Percentiles rank a stretch among this genome's conserved stretches.
Conservation (phyloP, 2,888 invertebrate species). For the Xestia c-nigrum region DNA sequence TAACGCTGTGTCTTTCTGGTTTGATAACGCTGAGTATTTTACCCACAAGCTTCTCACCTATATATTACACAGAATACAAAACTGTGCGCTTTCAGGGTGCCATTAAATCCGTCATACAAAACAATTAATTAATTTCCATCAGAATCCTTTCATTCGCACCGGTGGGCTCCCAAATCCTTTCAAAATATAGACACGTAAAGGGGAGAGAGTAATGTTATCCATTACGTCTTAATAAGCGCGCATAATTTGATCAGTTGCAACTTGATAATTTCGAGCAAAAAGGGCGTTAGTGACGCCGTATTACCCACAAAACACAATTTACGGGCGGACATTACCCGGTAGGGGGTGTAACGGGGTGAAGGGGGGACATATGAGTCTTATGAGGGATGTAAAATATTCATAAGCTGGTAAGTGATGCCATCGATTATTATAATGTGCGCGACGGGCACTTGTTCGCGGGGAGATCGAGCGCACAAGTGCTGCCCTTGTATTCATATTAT, state of each 20-base stretch:
- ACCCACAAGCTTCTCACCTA: not conserved
- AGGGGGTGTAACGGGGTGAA: slow-evolving; percentile 33
- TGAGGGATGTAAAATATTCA: slow-evolving; percentile 79
- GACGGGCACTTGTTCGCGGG: slow-evolving; percentile 67
- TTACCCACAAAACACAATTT: slow-evolving; percentile 66
- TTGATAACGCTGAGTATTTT: not conserved
- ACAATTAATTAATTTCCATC: slow-evolving; percentile 58
- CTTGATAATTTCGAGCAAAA: slow-evolving; percentile 52
- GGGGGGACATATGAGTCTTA: slow-evolving; percentile 64
- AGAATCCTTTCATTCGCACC: slow-evolving; percentile 40
- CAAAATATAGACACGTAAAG: slow-evolving; percentile 6
- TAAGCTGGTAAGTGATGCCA: slow-evolving; percentile 79
- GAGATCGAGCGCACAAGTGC: slow-evolving; percentile 63
- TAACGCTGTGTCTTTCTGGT: no score
- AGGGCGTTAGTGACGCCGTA: slow-evolving; percentile 52
- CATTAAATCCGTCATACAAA: slow-evolving; percentile 20
- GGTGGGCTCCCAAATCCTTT: slow-evolving; percentile 18
- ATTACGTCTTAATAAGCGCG: slow-evolving; percentile 47
- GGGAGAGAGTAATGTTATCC: slow-evolving; percentile 30
- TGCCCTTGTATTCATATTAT: slow-evolving; percentile 55
- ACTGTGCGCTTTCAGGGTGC: slow-evolving; percentile 2
- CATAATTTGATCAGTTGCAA: slow-evolving; percentile 58
- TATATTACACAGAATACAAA: not conserved
- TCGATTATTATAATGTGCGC: slow-evolving; percentile 80
- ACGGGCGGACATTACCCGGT: slow-evolving; percentile 71